Conservation (phyloP, 2,888 invertebrate genomes). For the Troides helena region DNA sequence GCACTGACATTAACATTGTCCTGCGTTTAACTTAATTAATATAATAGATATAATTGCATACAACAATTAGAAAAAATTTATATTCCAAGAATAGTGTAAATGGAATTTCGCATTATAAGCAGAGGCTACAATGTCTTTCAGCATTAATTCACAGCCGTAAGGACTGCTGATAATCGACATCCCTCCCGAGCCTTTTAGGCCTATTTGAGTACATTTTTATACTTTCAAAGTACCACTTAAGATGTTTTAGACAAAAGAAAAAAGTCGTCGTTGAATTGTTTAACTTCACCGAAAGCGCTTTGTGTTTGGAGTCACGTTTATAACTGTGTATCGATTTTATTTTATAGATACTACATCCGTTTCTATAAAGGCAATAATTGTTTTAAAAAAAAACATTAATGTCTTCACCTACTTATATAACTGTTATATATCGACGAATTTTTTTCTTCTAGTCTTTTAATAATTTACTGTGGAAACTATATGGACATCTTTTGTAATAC, state of each 20-base stretch:
- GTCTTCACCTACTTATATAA: no score
- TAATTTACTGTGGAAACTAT: no score
- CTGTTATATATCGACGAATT: no score
- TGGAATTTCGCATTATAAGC: constrained; percentile 14
- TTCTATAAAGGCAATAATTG: no score
- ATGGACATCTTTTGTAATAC: no score
- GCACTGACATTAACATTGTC: no score
- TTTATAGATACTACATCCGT: no score
- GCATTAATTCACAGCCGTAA: constrained; percentile 41
- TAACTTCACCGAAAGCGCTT: no score
- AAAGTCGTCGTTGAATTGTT: neutral
- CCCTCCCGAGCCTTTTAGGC: constrained; percentile 58
- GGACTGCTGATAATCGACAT: constrained; percentile 68
- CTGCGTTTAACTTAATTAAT: neutral
- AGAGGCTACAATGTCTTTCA: constrained; percentile 16
- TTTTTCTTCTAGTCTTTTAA: no score
- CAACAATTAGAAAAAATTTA: neutral
- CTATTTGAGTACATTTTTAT: constrained; percentile 50
- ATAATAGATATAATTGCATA: neutral
- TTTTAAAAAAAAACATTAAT: no score
- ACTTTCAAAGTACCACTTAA: constrained; percentile 38
- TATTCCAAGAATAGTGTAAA: neutral
- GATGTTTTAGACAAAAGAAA: constrained; percentile 30
- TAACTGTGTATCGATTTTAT: no score
- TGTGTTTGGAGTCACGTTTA: no score